phyloP scores from a whole-genome alignment of 2,113 vertebrate genomes.

The Microtus pennsylvanicus region DNA sequence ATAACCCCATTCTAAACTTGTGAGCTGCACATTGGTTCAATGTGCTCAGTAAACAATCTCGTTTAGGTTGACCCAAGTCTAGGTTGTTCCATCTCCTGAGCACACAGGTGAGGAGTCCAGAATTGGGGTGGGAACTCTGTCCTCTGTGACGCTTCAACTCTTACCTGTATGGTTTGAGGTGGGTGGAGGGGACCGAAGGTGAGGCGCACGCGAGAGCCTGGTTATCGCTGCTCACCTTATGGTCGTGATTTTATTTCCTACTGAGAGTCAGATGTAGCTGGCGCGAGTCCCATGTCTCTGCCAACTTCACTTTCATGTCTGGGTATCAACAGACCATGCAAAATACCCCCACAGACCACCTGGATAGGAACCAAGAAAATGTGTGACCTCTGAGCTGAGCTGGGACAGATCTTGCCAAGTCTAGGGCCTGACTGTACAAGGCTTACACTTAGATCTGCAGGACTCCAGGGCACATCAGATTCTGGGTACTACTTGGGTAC shows the following conservation, averaged over 20 bases:
- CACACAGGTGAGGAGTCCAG: background rate
- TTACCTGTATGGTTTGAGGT: conserved; percentile 3
- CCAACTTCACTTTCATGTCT: conserved; percentile 39
- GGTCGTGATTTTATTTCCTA: conserved; percentile 45
- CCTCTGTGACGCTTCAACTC: background rate
- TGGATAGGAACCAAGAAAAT: conserved; percentile 14
- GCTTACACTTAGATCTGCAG: background rate
- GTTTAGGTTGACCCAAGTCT: background rate
- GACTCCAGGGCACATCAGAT: background rate
- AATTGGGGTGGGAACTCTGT: background rate
- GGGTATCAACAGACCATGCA: background rate
- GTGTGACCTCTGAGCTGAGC: background rate
- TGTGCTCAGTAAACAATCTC: background rate
- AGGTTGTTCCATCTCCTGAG: background rate
- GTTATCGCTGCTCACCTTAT: background rate
- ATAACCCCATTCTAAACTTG: background rate
- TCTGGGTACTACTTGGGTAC: background rate
- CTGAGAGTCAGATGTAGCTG: conserved; percentile 44
- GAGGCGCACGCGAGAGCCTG: background rate
- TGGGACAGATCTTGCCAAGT: conserved; percentile 5
- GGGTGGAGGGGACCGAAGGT: background rate
- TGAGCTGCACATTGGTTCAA: background rate
- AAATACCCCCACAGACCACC: background rate
- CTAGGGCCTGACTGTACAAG: background rate
- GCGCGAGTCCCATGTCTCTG: background rate